Percentiles rank a stretch among this genome's conserved stretches.
These are phyloP conservation scores for Parochlus steinenii DNA, from an alignment of 2,888 invertebrate genomes.

Conservation along the genomic window DNA sequence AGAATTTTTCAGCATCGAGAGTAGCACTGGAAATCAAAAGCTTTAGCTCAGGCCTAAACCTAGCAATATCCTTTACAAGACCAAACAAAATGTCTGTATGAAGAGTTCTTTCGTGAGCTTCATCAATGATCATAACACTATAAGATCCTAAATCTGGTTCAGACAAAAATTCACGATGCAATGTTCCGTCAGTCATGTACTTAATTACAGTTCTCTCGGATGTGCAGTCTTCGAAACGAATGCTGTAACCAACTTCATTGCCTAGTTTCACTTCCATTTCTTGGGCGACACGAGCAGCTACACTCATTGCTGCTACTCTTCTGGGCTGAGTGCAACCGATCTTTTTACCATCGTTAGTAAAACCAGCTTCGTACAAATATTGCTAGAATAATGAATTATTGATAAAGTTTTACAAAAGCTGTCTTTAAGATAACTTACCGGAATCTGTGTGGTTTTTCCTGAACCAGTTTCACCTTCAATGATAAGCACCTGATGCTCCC, in stretches of 20 bases:
- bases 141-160: conserved; percentile 94
- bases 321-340: conserved; percentile 97
- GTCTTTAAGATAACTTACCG: too few species aligned
- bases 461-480: conserved; percentile 98
- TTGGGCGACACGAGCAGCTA: conserved; percentile 92
- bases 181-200: conserved; percentile 99
- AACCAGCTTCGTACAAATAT: conserved; percentile 89
- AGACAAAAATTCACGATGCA: conserved; percentile 90
- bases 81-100: conserved; percentile 98
- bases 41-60: conserved; percentile 87
- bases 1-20: conserved; percentile 94
- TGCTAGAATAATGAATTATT: too few species aligned
- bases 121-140: conserved; percentile 98
- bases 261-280: conserved; percentile 96
- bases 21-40: conserved; percentile 96
- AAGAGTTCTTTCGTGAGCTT: conserved; percentile 95
- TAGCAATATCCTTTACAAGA: conserved; percentile 85
- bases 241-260: conserved; percentile 77
- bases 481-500: conserved; percentile 72
- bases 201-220: conserved; percentile 92
- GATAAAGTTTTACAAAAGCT: too few species aligned
- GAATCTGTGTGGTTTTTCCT: conserved; percentile 98
- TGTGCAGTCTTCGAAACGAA: conserved; percentile 98
- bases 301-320: conserved; percentile 99
- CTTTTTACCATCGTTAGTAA: conserved; percentile 63